Evolutionary conservation across 1,140 invertebrate genomes (phyloP).

Genomic region (Neelides sp.): DNA sequence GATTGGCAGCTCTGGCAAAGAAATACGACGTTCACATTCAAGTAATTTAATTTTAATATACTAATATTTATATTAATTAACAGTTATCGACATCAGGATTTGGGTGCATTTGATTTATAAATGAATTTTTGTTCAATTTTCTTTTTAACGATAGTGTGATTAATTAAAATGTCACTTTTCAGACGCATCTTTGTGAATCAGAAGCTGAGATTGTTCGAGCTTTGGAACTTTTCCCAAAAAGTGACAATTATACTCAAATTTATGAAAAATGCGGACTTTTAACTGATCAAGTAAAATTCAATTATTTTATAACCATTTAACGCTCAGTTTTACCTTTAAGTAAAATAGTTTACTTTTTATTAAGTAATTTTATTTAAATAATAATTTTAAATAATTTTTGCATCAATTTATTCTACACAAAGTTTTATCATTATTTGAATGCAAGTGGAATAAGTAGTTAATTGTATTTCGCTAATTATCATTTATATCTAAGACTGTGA

Average conservation of each 20-base stretch:
- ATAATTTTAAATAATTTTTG: background rate
- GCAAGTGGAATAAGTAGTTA: slow-evolving; percentile 7
- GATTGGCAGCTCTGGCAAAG: slow-evolving; percentile 53
- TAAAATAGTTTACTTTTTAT: background rate
- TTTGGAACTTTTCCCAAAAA: slow-evolving; percentile 44
- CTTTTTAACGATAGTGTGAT: background rate
- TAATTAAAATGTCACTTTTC: slow-evolving; percentile 29
- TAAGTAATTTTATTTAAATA: slow-evolving; percentile 3
- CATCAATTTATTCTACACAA: background rate
- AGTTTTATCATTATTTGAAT: slow-evolving; percentile 7
- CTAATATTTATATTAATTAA: background rate
- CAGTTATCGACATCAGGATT: background rate
- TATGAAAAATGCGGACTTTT: slow-evolving; percentile 61
- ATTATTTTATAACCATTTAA: no score
- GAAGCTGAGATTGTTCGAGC: slow-evolving; percentile 54
- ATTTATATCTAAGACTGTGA: slow-evolving; percentile 51
- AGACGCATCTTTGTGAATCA: slow-evolving; percentile 78
- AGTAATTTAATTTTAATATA: slow-evolving; percentile 38
- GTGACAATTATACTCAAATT: slow-evolving; percentile 54
- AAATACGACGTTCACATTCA: slow-evolving; percentile 60
- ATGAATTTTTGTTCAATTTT: background rate
- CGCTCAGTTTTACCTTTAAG: background rate
- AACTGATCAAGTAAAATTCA: slow-evolving; percentile 49
- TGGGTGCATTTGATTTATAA: background rate
- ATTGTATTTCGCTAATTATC: slow-evolving; percentile 10